Evolutionary conservation across 1,140 invertebrate species (phyloP), one percentile per base, ranked within the genome.

Genomic region (Melitaea cinxia): DNA sequence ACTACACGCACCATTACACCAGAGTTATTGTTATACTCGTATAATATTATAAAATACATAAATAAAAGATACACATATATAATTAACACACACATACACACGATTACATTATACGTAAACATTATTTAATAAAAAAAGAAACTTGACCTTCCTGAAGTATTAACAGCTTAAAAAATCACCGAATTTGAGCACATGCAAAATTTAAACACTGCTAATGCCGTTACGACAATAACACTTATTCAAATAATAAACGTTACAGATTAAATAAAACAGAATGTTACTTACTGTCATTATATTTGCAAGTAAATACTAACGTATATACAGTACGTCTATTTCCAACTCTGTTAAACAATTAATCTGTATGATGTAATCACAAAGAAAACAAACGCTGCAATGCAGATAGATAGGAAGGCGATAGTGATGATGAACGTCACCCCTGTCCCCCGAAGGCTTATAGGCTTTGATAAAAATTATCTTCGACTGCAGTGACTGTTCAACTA

Each of bases 301-400:
- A 4, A 33, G 9, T 33, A 33, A 33, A 33, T n/a, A 26, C 7
- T n/a, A 24, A 24, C n/a, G 12, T 26, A 4, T n/a, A 24, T 50
- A 14, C 12, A 24, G 24, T 50, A 5, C 7, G 6, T 26, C n/a
- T n/a, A n/a, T 3, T 7, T n/a, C 7, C 24, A 12, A 1, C n/a
- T 42, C 37, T 42, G n/a, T 42, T 42, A 15, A 10, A 23, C 7
- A 47, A 35, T 37, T 66, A 12, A 49, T 69, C 67, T 69, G 24
- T 57, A 60, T 42, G 21, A 17, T 14, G 23, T 59, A 62, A 64
- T 60, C 17, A 47, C 6, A 56, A 61, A 50, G 42, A 50, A 55
- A 61, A 67, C 52, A 56, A 52, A 65, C 56, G 58, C 72, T 71
- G 73, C 74, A 73, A 42, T 77, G 74, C 74, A 77, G 74, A 64